Evolutionary conservation across 2,888 invertebrate genomes (phyloP), one percentile per base, ranked within the genome.

Genomic region (Sturmia bella): DNA sequence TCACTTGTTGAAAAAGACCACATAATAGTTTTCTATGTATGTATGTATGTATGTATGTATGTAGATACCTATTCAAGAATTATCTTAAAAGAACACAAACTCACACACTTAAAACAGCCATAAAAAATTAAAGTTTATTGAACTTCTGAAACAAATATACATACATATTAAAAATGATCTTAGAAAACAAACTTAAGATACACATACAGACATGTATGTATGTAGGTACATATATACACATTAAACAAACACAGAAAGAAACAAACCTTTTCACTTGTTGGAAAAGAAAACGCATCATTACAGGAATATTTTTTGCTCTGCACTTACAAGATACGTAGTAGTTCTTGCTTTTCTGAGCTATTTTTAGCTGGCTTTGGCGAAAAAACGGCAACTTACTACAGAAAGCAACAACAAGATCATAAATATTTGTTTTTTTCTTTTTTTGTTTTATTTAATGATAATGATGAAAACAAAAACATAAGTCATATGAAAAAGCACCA

Each of bases 181-280:
- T 68, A 15, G 32, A 54, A 39, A 43, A 32, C 39, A 45, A 64
- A 52, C n/a, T 13, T 45, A 43, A 7, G 37, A 50, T n/a, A n/a
- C n/a, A n/a, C n/a, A n/a, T n/a, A n/a, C n/a, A n/a, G n/a, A n/a
- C n/a, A n/a, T n/a, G n/a, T n/a, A n/a, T n/a, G n/a, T n/a, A n/a
- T n/a, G n/a, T n/a, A n/a, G n/a, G n/a, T n/a, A n/a, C n/a, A n/a
- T n/a, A n/a, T n/a, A 21, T 17, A 24, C n/a, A 63, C 13, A 27
- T 48, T 17, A 27, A 52, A 7, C 7, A 32, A 59, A 70, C 59
- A 24, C 32, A 64, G 17, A 70, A n/a, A 68, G 12, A 64, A 68
- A 32, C 32, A 76, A 75, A 76, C 70, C 64, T 80, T 80, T 80
- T 72, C 72, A 80, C 80, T 80, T 80, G 80, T 76, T 76, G 24